Base-by-base conservation (phyloP, 2,888 invertebrate genomes). In the Pseudolycoriella hygida region DNA sequence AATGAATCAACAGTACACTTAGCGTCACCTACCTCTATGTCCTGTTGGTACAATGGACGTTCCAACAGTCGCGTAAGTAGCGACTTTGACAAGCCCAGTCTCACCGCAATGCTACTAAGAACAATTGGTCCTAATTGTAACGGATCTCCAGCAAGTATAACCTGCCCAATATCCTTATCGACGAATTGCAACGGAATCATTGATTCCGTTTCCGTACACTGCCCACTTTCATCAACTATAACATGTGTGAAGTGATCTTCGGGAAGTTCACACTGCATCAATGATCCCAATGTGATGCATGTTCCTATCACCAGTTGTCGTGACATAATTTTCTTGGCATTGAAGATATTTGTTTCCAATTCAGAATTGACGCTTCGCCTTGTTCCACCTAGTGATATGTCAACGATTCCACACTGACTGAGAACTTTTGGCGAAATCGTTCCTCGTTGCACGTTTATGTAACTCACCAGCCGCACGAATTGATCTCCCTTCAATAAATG, bases 141-240 rank as follows among this genome's bases (percentile, higher is more conserved):
- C 2, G 93, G 94, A 70, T 96, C 96, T 1, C 86, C 83, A 34
- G 82, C 80, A 12, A 85, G 66, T 49, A 85, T 63, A 8, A 79
- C 72, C 60, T 85, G 84, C 0, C 78, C 77, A 47, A 61, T 62
- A 14, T 64, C 62, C 50, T 70, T 67, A 51, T 77, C 71, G 17
- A 77, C 63, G 52, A 80, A 72, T 8, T 76, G 71, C 39, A 88
- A 60, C 1, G 92, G 81, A 51, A 90, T 76, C 72, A 94, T 72
- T 43, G 82, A 73, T 65, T 93, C 92, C 1, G 94, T 86, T 62
- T 96, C 96, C 1, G 80, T 82, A 8, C 86, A 82, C 63, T 94
- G 92, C 0, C 92, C 94, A 3, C 92, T 88, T 69, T 96, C 96
- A 58, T 96, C 96, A n/a, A 96, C 71, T 47, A 94, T 71, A 1